Evolutionary conservation across 2,888 invertebrate species (phyloP).

Genomic region (Cheilosia grossa): DNA sequence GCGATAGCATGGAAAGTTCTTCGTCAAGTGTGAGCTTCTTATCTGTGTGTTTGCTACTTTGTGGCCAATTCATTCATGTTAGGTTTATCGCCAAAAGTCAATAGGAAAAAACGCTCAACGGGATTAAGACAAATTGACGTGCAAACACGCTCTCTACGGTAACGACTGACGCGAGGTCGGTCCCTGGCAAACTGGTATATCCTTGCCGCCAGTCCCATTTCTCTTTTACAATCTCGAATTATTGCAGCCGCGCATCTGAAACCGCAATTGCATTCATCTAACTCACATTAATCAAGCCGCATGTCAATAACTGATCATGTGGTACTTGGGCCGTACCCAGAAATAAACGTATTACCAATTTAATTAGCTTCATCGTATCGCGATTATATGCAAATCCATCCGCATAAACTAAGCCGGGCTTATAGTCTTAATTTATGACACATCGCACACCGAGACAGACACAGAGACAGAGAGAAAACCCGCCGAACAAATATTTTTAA

Average conservation of each 20-base stretch:
- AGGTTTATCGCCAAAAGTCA: constrained; percentile 37
- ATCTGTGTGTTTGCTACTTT: constrained; percentile 45
- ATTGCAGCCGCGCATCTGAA: constrained; percentile 1
- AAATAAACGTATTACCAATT: constrained; percentile 68
- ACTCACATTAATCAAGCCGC: constrained; percentile 63
- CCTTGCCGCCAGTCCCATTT: constrained; percentile 37
- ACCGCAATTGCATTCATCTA: constrained; percentile 21
- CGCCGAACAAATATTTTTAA: constrained; percentile 59
- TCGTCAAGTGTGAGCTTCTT: constrained; percentile 39
- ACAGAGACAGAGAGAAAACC: constrained; percentile 24
- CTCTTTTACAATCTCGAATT: constrained; percentile 37
- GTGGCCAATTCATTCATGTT: constrained; percentile 54
- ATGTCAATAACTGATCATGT: constrained; percentile 66
- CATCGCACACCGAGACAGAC: constrained; percentile 10
- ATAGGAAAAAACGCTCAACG: constrained; percentile 27
- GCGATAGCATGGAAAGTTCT: constrained; percentile 1
- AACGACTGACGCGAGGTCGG: neutral
- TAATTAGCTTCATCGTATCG: constrained; percentile 59
- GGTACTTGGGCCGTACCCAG: constrained; percentile 54
- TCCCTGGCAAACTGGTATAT: constrained; percentile 48
- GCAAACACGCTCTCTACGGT: constrained; percentile 26
- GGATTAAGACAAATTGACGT: constrained; percentile 59
- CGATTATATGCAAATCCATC: constrained; percentile 64
- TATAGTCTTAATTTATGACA: constrained; percentile 62
- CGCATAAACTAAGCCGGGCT: constrained; percentile 56